These are phyloP conservation scores for Sclerurus mexicanus DNA, from an alignment of 2,113 vertebrate genomes.

Conservation along the genomic window DNA sequence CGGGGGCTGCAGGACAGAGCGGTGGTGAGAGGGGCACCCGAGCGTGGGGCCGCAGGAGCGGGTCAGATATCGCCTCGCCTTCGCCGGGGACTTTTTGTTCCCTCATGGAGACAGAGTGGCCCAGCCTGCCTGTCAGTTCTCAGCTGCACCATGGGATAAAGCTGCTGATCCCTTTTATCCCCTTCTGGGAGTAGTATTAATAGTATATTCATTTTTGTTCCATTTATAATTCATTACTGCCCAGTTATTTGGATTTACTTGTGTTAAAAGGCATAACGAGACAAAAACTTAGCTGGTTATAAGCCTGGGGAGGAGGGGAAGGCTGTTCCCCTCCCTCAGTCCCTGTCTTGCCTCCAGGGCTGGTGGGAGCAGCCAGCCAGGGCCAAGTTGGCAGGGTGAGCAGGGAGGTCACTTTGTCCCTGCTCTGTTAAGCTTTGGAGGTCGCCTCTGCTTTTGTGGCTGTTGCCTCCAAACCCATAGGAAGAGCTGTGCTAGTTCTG, in stretches of 20 bases:
- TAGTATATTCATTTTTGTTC: slow-evolving; percentile 67
- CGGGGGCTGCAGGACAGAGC: neutral
- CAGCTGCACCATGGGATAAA: slow-evolving; percentile 65
- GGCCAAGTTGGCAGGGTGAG: accelerated
- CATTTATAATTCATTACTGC: slow-evolving; percentile 70
- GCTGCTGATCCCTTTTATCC: slow-evolving; percentile 68
- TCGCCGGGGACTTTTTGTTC: slow-evolving; percentile 18
- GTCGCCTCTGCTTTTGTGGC: neutral
- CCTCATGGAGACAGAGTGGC: slow-evolving; percentile 46
- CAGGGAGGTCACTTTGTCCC: neutral
- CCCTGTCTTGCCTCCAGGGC: neutral
- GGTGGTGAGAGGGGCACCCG: accelerated
- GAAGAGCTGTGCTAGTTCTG: neutral
- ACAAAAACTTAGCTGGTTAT: slow-evolving; percentile 47
- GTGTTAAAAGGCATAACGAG: slow-evolving; percentile 54
- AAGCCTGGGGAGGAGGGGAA: neutral
- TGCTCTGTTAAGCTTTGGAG: neutral
- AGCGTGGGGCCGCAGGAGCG: neutral
- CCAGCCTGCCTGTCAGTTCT: slow-evolving; percentile 54
- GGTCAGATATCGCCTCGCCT: neutral
- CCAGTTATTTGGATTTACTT: slow-evolving; percentile 67
- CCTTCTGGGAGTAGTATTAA: slow-evolving; percentile 65
- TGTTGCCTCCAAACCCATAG: neutral
- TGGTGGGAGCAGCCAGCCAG: neutral
- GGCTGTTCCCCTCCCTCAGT: neutral